Conservation (phyloP, 2,888 invertebrate genomes). For the Pseudoips prasinana region DNA sequence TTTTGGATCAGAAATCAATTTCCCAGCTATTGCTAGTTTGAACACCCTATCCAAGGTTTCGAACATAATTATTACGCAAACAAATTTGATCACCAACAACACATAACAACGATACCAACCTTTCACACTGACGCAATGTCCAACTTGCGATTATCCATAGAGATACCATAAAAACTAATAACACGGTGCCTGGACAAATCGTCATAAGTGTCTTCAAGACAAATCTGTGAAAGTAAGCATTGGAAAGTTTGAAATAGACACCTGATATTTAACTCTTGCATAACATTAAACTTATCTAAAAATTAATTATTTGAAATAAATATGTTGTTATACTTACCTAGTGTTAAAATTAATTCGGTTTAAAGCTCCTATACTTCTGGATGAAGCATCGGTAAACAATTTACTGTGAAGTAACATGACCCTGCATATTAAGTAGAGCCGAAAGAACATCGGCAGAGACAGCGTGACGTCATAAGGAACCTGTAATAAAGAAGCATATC, state of each 20-base stretch:
- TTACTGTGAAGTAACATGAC: conserved; percentile 99
- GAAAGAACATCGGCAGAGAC: conserved; percentile 99
- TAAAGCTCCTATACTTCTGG: conserved; percentile 97
- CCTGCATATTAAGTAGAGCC: conserved; percentile 99
- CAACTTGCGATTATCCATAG: conserved; percentile 99
- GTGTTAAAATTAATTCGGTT: conserved; percentile 99
- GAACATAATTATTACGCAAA: conserved; percentile 23
- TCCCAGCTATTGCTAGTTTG: conserved; percentile 15
- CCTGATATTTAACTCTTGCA: too few relatives aligned
- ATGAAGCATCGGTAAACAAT: conserved; percentile 99
- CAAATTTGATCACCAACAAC: conserved; percentile 38
- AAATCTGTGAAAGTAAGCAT: conserved; percentile 80
- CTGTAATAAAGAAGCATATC: conserved; percentile 68
- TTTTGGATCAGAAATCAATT: conserved; percentile 32
- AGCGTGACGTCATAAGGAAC: conserved; percentile 98
- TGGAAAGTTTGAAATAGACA: conserved; percentile 1
- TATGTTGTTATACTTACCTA: conserved; percentile 91
- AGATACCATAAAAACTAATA: conserved; percentile 99
- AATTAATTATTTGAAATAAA: too few relatives aligned
- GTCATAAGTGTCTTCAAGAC: conserved; percentile 99
- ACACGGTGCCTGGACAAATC: conserved; percentile 98
- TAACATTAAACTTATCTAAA: too few relatives aligned
- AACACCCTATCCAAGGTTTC: conserved; percentile 19
- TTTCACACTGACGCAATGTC: conserved; percentile 99
- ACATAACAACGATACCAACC: conserved; percentile 84